Conservation (phyloP, 1,140 invertebrate genomes). For the Saccostrea cuccullata region DNA sequence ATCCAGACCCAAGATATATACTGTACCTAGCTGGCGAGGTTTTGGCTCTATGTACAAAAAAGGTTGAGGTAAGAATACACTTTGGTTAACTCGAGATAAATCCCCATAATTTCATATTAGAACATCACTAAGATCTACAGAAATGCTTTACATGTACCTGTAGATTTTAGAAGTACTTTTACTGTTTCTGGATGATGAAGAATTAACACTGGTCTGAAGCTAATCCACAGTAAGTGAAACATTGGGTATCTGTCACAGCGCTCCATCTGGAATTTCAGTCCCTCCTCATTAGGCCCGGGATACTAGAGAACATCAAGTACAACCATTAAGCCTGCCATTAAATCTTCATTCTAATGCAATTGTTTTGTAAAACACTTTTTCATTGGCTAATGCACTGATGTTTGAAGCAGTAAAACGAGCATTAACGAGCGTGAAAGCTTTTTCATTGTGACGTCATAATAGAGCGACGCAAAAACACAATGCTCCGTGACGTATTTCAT, state of each 20-base stretch:
- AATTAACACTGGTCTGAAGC: slow-evolving; percentile 58
- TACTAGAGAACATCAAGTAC: slow-evolving; percentile 46
- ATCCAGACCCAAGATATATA: slow-evolving; percentile 60
- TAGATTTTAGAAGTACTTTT: slow-evolving; percentile 64
- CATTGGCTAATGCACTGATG: no score
- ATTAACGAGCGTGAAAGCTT: no score
- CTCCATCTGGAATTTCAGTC: slow-evolving; percentile 61
- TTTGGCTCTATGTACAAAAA: slow-evolving; percentile 63
- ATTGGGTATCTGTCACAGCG: slow-evolving; percentile 54
- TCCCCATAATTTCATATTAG: no score
- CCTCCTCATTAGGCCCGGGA: slow-evolving; percentile 66
- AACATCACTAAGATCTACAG: no score
- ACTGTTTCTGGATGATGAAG: slow-evolving; percentile 67
- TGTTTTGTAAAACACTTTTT: no score
- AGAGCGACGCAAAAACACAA: no score
- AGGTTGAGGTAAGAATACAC: neutral
- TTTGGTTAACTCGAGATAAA: no score
- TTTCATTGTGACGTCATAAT: no score
- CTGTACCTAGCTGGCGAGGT: slow-evolving; percentile 46
- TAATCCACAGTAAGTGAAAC: slow-evolving; percentile 61
- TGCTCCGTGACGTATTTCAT: no score
- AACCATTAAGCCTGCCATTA: neutral
- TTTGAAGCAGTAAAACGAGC: no score
- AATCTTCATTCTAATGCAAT: no score
- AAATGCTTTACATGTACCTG: no score